Conservation (phyloP, 2,888 invertebrate species). For the Erebia ligea region DNA sequence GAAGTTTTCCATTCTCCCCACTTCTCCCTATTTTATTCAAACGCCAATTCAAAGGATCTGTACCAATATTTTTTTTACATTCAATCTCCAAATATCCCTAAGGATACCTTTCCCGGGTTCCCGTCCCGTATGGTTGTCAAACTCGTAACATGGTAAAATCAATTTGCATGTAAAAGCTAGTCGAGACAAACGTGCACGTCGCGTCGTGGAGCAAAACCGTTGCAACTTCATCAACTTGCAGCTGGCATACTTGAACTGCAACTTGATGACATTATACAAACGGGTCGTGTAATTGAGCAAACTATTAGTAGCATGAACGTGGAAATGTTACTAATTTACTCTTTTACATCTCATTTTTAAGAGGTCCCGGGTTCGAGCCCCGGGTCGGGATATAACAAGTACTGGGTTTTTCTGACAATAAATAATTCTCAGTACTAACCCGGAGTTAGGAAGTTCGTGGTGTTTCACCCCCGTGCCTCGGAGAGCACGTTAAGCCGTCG, state of each 20-base stretch:
- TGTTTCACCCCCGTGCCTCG: too few relatives aligned
- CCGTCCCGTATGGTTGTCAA: background rate
- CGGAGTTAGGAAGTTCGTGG: too few relatives aligned
- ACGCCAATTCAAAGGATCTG: too few relatives aligned
- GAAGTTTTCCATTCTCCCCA: too few relatives aligned
- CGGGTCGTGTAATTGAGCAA: background rate
- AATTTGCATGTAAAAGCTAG: constrained; percentile 5
- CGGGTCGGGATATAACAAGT: too few relatives aligned
- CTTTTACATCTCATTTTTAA: too few relatives aligned
- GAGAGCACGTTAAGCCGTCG: too few relatives aligned
- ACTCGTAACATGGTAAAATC: background rate
- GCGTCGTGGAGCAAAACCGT: background rate
- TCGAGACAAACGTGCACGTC: background rate
- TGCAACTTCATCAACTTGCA: background rate
- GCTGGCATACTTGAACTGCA: background rate
- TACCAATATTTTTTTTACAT: too few relatives aligned
- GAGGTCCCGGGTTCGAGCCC: too few relatives aligned
- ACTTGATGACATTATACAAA: background rate
- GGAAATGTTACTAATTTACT: background rate
- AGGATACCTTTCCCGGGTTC: background rate
- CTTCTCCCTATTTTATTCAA: too few relatives aligned
- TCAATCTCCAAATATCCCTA: background rate
- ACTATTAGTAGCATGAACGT: constrained; percentile 5
- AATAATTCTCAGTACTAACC: too few relatives aligned
- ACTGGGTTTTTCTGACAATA: too few relatives aligned